Conservation (phyloP, 2,113 vertebrate genomes). For the Varanus komodoensis region DNA sequence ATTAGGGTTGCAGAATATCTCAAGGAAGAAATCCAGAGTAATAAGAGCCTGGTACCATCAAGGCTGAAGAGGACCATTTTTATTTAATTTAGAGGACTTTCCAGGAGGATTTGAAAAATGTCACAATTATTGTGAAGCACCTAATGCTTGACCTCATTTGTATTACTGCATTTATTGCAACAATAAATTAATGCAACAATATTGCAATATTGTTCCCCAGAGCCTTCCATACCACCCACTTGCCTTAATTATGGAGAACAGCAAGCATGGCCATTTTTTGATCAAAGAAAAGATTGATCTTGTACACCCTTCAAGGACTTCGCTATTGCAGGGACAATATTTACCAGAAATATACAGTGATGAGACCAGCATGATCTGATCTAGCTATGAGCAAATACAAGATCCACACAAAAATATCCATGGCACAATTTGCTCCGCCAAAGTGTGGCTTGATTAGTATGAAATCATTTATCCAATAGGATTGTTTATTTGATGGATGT, state of each 20-base stretch:
- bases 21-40: background rate
- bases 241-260: background rate
- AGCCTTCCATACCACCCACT: background rate
- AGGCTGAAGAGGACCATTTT: background rate
- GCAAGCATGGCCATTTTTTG: background rate
- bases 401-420: background rate
- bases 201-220: background rate
- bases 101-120: background rate
- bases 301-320: background rate
- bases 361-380: no score
- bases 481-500: no score
- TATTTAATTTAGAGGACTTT: background rate
- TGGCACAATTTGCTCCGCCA: background rate
- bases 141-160: background rate
- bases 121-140: background rate
- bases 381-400: background rate
- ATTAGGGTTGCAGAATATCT: background rate
- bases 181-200: no score
- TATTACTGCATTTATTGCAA: background rate
- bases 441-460: background rate
- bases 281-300: background rate
- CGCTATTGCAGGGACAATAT: background rate
- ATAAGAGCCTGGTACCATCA: background rate
- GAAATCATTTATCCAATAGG: background rate
- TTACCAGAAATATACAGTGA: background rate